These are phyloP conservation scores for Meganola albula DNA, from an alignment of 2,888 invertebrate species.

Conservation along the genomic window DNA sequence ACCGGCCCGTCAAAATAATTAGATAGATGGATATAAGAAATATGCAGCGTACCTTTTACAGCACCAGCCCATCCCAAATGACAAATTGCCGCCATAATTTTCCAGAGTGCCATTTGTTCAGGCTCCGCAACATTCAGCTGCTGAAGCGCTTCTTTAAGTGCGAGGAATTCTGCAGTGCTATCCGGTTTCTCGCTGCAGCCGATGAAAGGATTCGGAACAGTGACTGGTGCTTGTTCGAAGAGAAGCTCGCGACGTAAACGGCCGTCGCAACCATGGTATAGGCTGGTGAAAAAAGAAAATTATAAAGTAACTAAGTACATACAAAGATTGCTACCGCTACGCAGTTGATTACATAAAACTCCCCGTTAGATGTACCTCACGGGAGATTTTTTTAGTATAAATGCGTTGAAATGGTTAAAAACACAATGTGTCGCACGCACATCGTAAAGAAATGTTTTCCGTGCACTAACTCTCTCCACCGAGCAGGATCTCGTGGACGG, in stretches of 20 bases:
- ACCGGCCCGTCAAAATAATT: too few species aligned
- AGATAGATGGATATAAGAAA: too few species aligned
- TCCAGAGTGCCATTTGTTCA: slow-evolving; percentile 91
- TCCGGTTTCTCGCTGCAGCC: slow-evolving; percentile 87
- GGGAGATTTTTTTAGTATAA: too few species aligned
- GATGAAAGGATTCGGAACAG: slow-evolving; percentile 84
- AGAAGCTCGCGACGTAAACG: slow-evolving; percentile 88
- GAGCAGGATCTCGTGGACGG: too few species aligned
- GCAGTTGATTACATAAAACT: too few species aligned
- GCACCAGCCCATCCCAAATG: slow-evolving; percentile 94
- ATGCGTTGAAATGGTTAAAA: too few species aligned
- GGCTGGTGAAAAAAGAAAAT: slow-evolving; percentile 74
- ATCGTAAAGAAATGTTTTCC: too few species aligned
- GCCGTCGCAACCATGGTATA: slow-evolving; percentile 90
- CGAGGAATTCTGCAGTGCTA: slow-evolving; percentile 88
- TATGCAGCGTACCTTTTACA: slow-evolving; percentile 82
- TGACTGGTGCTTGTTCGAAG: slow-evolving; percentile 81
- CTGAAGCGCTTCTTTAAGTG: slow-evolving; percentile 87
- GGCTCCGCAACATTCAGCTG: slow-evolving; percentile 84
- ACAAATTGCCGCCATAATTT: slow-evolving; percentile 93
- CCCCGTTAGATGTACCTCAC: too few species aligned
- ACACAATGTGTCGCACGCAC: too few species aligned
- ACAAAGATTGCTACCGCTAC: too few species aligned
- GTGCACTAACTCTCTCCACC: too few species aligned
- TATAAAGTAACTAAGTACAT: too few species aligned